Percentiles rank a stretch among this genome's conserved stretches.
Conservation (phyloP, 2,113 vertebrate genomes). For the Dipodomys spectabilis region DNA sequence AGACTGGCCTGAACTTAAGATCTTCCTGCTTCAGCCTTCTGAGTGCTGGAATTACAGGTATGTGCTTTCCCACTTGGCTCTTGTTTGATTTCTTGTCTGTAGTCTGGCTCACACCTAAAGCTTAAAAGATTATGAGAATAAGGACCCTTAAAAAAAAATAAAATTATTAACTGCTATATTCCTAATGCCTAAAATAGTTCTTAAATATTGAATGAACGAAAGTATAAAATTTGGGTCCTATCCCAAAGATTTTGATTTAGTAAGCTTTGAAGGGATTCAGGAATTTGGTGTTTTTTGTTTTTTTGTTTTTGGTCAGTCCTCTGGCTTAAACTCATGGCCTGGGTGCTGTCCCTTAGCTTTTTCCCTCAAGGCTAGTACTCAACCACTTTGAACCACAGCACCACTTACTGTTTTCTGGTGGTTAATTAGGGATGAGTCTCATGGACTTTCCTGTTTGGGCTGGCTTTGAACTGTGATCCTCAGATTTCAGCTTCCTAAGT, state of each 20-base stretch:
- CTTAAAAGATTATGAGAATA: neutral
- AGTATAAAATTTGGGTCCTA: neutral
- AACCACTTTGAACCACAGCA: too few relatives aligned
- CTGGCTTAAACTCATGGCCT: too few relatives aligned
- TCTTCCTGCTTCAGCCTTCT: neutral
- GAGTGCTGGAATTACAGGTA: neutral
- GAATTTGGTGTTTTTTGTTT: neutral
- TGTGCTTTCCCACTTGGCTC: too few relatives aligned
- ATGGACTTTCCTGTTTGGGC: too few relatives aligned
- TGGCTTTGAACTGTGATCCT: too few relatives aligned
- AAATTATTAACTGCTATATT: neutral
- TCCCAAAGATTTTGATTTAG: conserved; percentile 36
- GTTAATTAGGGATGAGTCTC: too few relatives aligned
- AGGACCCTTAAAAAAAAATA: neutral
- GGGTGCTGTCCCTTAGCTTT: too few relatives aligned
- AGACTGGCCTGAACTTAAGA: neutral
- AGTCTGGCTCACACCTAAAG: neutral
- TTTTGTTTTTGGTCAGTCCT: too few relatives aligned
- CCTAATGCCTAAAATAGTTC: neutral
- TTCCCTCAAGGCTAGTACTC: too few relatives aligned
- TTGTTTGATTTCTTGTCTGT: conserved; percentile 30
- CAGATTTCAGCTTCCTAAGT: too few relatives aligned
- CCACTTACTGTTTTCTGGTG: too few relatives aligned
- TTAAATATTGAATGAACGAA: neutral
- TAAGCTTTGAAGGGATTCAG: neutral